Percentiles rank a stretch among this genome's conserved stretches.
Conservation (phyloP, 2,797 vertebrate species). For the Sebastolobus altivelis region DNA sequence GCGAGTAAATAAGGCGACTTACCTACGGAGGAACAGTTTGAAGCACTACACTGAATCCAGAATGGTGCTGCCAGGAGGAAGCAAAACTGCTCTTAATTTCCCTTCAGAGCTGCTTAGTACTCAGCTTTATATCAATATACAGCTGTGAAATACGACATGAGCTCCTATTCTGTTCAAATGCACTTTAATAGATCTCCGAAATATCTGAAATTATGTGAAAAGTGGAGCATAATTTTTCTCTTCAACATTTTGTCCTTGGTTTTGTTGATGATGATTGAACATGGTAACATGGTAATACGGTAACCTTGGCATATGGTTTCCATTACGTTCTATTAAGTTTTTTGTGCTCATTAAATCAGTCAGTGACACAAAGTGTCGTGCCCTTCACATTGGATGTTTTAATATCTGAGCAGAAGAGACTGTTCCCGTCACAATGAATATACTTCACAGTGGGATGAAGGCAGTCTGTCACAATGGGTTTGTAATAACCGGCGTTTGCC, state of each 20-base stretch:
- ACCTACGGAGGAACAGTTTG: slow-evolving; percentile 37
- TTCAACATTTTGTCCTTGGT: background rate
- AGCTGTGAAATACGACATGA: background rate
- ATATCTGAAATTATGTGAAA: background rate
- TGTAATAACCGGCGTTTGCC: background rate
- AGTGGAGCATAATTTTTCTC: background rate
- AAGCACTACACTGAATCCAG: slow-evolving; percentile 15
- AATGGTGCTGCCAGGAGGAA: slow-evolving; percentile 4
- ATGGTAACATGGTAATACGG: background rate
- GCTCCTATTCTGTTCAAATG: background rate
- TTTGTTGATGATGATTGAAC: slow-evolving; percentile 9
- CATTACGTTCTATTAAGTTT: slow-evolving; percentile 19
- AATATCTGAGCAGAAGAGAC: slow-evolving; percentile 33
- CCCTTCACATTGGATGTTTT: slow-evolving; percentile 38
- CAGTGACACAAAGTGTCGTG: slow-evolving; percentile 25
- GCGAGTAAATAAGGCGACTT: slow-evolving; percentile 55
- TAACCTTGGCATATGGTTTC: background rate
- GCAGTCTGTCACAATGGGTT: slow-evolving; percentile 34
- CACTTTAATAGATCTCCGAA: background rate
- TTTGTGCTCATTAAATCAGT: slow-evolving; percentile 40
- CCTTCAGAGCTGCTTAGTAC: slow-evolving; percentile 16
- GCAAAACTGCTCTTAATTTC: slow-evolving; percentile 28
- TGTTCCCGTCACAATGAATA: slow-evolving; percentile 28
- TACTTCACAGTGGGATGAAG: slow-evolving; percentile 8
- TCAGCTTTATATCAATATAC: slow-evolving; percentile 21